Conservation (phyloP, 2,888 invertebrate genomes). For the Tetranychus piercei region DNA sequence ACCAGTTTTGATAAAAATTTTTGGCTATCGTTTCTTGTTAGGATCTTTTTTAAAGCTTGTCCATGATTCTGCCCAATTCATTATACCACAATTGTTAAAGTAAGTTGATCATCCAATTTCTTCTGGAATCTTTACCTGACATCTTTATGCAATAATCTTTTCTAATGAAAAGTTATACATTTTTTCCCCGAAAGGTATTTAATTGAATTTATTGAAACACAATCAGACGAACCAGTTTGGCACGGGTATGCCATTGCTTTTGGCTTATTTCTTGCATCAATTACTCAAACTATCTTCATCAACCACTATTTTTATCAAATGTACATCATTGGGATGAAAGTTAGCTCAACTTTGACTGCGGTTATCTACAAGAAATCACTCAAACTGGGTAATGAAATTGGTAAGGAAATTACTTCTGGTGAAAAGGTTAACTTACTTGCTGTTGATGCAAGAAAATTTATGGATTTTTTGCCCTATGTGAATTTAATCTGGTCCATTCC, state of each 20-base stretch:
- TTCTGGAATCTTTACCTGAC: not conserved
- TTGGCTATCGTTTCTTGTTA: constrained; percentile 28
- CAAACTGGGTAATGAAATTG: constrained; percentile 27
- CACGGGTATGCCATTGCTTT: constrained; percentile 67
- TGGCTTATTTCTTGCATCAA: constrained; percentile 52
- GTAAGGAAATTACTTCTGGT: constrained; percentile 50
- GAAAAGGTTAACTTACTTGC: constrained; percentile 84
- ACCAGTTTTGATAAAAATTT: constrained; percentile 21
- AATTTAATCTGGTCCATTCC: constrained; percentile 76
- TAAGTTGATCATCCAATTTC: constrained; percentile 13
- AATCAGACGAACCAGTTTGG: constrained; percentile 47
- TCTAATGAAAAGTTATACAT: too few species aligned
- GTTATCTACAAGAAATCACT: constrained; percentile 59
- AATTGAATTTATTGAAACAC: constrained; percentile 36
- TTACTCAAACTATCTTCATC: constrained; percentile 59
- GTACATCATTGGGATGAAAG: constrained; percentile 72
- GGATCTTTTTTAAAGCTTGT: constrained; percentile 33
- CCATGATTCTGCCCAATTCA: constrained; percentile 34
- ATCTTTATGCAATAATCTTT: not conserved
- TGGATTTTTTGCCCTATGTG: constrained; percentile 57
- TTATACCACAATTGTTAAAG: constrained; percentile 33
- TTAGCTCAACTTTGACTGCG: constrained; percentile 66
- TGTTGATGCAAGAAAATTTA: constrained; percentile 70
- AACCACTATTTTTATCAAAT: constrained; percentile 79
- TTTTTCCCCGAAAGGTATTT: constrained; percentile 20